Evolutionary conservation across 2,113 vertebrate genomes (phyloP).

Genomic region (Lepisosteus oculatus): DNA sequence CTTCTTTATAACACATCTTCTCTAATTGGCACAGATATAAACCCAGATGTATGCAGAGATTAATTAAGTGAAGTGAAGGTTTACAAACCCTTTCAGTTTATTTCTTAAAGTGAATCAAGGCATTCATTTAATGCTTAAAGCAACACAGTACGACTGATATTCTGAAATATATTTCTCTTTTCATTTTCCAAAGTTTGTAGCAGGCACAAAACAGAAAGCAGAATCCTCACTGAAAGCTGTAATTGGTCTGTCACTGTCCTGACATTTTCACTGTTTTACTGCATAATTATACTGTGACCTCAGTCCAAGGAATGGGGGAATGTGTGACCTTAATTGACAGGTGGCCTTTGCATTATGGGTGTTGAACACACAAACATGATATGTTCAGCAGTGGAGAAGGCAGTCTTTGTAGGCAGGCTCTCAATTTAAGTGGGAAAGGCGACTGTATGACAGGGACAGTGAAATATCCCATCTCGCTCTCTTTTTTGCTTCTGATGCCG

Average conservation of each 20-base stretch:
- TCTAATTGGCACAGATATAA: too few relatives aligned
- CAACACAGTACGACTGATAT: too few relatives aligned
- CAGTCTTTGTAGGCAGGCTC: background rate
- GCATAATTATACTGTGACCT: background rate
- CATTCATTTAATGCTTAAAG: too few relatives aligned
- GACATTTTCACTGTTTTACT: background rate
- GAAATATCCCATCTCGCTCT: background rate
- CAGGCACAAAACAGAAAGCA: background rate
- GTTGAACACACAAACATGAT: background rate
- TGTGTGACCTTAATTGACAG: background rate
- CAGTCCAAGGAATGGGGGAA: background rate
- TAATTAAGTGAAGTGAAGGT: too few relatives aligned
- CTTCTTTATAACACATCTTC: too few relatives aligned
- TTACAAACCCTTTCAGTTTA: too few relatives aligned
- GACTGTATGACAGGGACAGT: background rate
- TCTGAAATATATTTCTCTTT: too few relatives aligned
- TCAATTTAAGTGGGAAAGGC: background rate
- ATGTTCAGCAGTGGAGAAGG: background rate
- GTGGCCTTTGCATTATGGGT: background rate
- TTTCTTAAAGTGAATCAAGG: too few relatives aligned
- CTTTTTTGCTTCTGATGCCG: background rate
- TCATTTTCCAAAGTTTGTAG: too few relatives aligned
- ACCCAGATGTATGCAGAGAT: too few relatives aligned
- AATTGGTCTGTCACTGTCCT: background rate
- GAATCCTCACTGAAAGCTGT: background rate